Conservation (phyloP, 2,888 invertebrate genomes). For the Thereva unica region DNA sequence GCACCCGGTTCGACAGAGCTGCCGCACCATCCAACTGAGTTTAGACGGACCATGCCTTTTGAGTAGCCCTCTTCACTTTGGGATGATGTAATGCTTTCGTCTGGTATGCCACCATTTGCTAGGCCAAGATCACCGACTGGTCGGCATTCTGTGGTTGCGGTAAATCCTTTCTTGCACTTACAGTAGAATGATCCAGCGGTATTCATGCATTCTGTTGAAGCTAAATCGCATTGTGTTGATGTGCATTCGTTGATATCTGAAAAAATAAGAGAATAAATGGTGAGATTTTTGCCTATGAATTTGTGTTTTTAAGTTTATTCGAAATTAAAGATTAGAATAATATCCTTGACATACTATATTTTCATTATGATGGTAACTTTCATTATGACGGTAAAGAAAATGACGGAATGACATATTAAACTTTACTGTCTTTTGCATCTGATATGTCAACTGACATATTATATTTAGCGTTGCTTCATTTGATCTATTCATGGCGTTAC, state of each 20-base stretch:
- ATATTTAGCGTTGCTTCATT: too few species aligned
- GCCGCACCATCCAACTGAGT: conserved; percentile 89
- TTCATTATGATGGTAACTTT: too few species aligned
- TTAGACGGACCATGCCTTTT: conserved; percentile 81
- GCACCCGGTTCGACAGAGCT: conserved; percentile 81
- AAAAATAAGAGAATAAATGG: conserved; percentile 33
- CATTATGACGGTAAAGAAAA: too few species aligned
- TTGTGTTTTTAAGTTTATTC: too few species aligned
- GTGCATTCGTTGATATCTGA: conserved; percentile 87
- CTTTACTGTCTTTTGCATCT: too few species aligned
- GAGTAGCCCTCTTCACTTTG: conserved; percentile 79
- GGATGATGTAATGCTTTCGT: conserved; percentile 85
- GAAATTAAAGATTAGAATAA: too few species aligned
- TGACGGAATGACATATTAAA: too few species aligned
- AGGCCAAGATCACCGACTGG: conserved; percentile 86
- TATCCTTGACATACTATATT: too few species aligned
- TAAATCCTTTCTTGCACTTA: conserved; percentile 81
- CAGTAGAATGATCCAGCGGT: conserved; percentile 87
- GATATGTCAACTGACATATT: too few species aligned
- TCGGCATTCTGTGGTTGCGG: conserved; percentile 84
- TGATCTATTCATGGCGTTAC: too few species aligned
- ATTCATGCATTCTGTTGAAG: conserved; percentile 89
- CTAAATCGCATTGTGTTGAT: conserved; percentile 85
- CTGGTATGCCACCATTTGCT: conserved; percentile 83
- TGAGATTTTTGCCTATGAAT: too few species aligned